Evolutionary conservation across 1,140 invertebrate genomes (phyloP).

Genomic region (Drosophila cardini): DNA sequence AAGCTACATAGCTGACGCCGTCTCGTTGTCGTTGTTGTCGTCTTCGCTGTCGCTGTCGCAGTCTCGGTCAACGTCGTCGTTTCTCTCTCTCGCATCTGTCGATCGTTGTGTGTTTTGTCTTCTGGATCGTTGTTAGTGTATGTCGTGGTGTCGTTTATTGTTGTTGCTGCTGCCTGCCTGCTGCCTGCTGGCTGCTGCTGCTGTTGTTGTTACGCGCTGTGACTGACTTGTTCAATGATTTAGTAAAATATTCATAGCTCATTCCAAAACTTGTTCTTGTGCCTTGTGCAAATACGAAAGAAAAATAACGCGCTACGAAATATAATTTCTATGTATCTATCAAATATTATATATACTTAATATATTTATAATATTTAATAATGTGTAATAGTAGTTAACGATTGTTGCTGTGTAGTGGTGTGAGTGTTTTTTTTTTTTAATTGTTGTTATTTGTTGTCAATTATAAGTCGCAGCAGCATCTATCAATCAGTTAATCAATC

Average conservation of each 20-base stretch:
- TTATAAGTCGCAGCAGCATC: slow-evolving; percentile 23
- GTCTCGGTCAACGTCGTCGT: slow-evolving; percentile 30
- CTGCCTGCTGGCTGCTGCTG: slow-evolving; percentile 29
- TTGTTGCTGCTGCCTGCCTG: slow-evolving; percentile 55
- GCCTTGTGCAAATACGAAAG: slow-evolving; percentile 55
- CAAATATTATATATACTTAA: slow-evolving; percentile 28
- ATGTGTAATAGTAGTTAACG: slow-evolving; percentile 51
- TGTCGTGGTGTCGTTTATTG: slow-evolving; percentile 73
- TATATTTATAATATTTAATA: slow-evolving; percentile 34
- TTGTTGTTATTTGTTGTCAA: slow-evolving; percentile 60
- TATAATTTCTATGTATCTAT: slow-evolving; percentile 51
- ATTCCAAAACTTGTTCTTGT: slow-evolving; percentile 65
- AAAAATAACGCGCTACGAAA: slow-evolving; percentile 42
- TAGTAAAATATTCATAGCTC: slow-evolving; percentile 66
- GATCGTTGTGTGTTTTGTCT: slow-evolving; percentile 43
- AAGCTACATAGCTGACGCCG: slow-evolving; percentile 60
- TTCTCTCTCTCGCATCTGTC: slow-evolving; percentile 50
- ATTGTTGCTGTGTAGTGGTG: slow-evolving; percentile 31
- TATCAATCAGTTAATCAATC: slow-evolving; percentile 26
- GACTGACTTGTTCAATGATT: slow-evolving; percentile 62
- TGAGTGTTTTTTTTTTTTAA: slow-evolving; percentile 18
- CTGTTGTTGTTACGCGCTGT: slow-evolving; percentile 64
- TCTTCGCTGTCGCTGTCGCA: slow-evolving; percentile 27
- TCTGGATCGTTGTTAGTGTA: slow-evolving; percentile 56
- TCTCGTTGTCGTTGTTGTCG: slow-evolving; percentile 49